Percentiles rank a stretch among this genome's conserved stretches.
phyloP scores from a whole-genome alignment of 2,888 invertebrate species.

The Hirtodrosophila duncani region DNA sequence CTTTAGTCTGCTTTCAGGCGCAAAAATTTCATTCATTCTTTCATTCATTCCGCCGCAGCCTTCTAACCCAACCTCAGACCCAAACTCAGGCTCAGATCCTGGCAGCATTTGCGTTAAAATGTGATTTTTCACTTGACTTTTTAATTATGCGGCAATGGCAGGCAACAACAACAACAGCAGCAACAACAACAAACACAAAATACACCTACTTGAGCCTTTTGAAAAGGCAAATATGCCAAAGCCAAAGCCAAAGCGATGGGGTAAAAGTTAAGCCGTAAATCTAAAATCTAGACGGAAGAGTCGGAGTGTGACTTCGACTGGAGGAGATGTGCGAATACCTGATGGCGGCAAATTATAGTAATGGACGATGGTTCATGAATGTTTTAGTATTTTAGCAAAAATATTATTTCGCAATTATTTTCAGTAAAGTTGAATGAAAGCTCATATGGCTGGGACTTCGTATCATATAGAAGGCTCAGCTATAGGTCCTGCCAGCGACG shows the following conservation, averaged over 20 bases:
- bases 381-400: too few species aligned
- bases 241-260: too few species aligned
- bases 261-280: conserved; percentile 62
- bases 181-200: conserved; percentile 41
- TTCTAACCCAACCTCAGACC: too few species aligned
- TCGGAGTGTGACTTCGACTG: too few species aligned
- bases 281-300: conserved; percentile 43
- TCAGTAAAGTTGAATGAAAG: too few species aligned
- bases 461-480: too few species aligned
- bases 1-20: conserved; percentile 66
- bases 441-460: too few species aligned
- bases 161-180: conserved; percentile 9
- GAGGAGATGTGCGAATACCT: too few species aligned
- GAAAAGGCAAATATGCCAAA: background rate
- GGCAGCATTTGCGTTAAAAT: conserved; percentile 61
- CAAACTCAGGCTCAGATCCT: background rate
- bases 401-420: too few species aligned
- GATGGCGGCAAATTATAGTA: too few species aligned
- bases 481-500: too few species aligned
- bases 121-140: conserved; percentile 74
- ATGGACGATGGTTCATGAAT: too few species aligned
- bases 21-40: conserved; percentile 69
- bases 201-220: conserved; percentile 64
- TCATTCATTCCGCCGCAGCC: conserved; percentile 28
- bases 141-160: conserved; percentile 65